Evolutionary conservation across 1,140 invertebrate species (phyloP).

Genomic region (Cherax quadricarinatus): DNA sequence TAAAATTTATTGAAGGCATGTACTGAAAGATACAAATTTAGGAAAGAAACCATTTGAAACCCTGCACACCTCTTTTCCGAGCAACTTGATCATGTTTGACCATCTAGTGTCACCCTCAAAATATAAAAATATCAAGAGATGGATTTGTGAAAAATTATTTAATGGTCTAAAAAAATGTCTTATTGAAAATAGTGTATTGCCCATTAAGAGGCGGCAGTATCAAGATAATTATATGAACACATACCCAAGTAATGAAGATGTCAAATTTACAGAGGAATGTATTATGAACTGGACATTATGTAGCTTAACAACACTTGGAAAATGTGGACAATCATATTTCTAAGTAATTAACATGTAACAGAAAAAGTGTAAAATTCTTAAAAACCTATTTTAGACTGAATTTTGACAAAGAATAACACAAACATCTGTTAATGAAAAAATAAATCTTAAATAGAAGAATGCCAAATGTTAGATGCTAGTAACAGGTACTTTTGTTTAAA

Average conservation of each 20-base stretch:
- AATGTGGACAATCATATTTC: neutral
- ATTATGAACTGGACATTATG: neutral
- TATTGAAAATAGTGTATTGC: neutral
- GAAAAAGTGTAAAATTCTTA: neutral
- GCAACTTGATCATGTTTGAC: neutral
- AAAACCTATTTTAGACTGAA: neutral
- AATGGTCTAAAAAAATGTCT: neutral
- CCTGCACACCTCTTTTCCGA: constrained; percentile 20
- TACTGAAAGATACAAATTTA: constrained; percentile 13
- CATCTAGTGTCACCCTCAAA: neutral
- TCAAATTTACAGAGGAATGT: neutral
- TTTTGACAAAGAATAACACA: too few species aligned
- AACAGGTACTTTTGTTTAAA: neutral
- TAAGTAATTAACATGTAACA: neutral
- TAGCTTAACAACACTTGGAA: neutral
- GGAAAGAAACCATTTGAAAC: constrained; percentile 33
- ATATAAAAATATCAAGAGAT: neutral
- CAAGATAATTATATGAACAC: neutral
- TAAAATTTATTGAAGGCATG: constrained; percentile 22
- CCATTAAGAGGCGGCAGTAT: neutral
- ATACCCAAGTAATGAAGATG: neutral
- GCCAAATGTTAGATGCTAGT: neutral
- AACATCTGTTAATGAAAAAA: neutral
- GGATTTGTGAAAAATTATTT: neutral
- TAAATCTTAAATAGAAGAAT: neutral